Conservation (phyloP, 2,888 invertebrate species). For the Lumbricus terrestris region DNA sequence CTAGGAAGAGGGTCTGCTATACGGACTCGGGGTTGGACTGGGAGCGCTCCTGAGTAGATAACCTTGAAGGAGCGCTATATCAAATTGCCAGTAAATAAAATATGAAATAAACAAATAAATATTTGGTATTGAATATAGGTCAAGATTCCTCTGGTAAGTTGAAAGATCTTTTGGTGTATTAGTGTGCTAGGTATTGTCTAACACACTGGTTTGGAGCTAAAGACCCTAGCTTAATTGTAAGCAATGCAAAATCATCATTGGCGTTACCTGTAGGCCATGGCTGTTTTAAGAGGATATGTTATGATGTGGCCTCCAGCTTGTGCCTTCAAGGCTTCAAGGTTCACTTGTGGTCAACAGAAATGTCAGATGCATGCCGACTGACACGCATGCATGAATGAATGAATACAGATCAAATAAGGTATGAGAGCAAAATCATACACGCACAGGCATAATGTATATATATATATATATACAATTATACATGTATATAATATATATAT, state of each 20-base stretch:
- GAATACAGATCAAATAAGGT: neutral
- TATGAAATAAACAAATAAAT: too few species aligned
- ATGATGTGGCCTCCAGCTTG: neutral
- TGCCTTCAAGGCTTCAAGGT: neutral
- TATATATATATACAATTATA: neutral
- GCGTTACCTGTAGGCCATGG: neutral
- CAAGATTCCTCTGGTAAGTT: too few species aligned
- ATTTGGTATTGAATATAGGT: too few species aligned
- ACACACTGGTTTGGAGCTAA: neutral
- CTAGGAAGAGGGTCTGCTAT: too few species aligned
- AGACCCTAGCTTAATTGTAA: too few species aligned
- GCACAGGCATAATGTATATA: neutral
- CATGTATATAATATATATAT: too few species aligned
- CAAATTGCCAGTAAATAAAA: too few species aligned
- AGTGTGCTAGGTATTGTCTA: neutral
- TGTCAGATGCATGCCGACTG: neutral
- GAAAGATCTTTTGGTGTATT: too few species aligned
- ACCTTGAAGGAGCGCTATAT: too few species aligned
- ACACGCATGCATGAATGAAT: constrained; percentile 3
- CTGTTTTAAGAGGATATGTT: neutral
- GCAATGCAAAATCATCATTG: neutral
- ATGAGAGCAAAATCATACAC: neutral
- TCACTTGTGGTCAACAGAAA: neutral
- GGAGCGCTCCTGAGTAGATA: too few species aligned
- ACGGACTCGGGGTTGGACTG: too few species aligned